These are phyloP conservation scores for Scolopax bukidnonensis DNA, from an alignment of 2,797 vertebrate species.

Conservation along the genomic window DNA sequence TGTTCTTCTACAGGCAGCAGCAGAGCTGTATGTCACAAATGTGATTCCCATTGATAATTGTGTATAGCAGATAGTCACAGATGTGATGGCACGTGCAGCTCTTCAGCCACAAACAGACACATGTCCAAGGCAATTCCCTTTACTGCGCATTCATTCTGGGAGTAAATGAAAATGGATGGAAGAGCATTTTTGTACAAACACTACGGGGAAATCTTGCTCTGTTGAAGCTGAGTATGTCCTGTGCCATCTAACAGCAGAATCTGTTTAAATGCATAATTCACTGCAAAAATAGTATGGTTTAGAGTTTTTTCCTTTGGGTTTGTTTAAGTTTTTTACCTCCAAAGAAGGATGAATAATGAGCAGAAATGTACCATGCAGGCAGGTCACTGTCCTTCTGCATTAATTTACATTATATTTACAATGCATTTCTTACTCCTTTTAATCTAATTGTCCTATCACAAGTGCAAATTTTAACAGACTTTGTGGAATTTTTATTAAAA, in stretches of 20 bases:
- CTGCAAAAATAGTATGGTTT: not conserved
- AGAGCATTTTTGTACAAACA: not conserved
- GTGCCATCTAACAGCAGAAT: not conserved
- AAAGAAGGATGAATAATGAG: not conserved
- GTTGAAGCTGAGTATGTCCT: not conserved
- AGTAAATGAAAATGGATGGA: constrained; percentile 8
- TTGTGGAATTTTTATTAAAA: not conserved
- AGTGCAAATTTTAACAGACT: not conserved
- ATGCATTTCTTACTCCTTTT: not conserved
- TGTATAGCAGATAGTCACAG: not conserved
- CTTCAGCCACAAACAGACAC: not conserved
- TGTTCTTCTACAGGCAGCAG: not conserved
- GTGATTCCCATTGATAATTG: not conserved
- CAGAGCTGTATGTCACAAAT: not conserved
- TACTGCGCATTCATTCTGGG: not conserved
- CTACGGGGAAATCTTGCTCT: not conserved
- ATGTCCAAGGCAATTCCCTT: not conserved
- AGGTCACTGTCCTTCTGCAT: not conserved
- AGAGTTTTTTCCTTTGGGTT: not conserved
- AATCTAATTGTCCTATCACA: not conserved
- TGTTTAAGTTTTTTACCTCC: not conserved
- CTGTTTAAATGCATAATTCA: not conserved
- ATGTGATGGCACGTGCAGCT: not conserved
- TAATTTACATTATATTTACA: not conserved
- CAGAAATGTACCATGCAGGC: rapidly evolving